These are phyloP conservation scores for Sturmia bella DNA, from an alignment of 2,888 invertebrate genomes.

Conservation along the genomic window DNA sequence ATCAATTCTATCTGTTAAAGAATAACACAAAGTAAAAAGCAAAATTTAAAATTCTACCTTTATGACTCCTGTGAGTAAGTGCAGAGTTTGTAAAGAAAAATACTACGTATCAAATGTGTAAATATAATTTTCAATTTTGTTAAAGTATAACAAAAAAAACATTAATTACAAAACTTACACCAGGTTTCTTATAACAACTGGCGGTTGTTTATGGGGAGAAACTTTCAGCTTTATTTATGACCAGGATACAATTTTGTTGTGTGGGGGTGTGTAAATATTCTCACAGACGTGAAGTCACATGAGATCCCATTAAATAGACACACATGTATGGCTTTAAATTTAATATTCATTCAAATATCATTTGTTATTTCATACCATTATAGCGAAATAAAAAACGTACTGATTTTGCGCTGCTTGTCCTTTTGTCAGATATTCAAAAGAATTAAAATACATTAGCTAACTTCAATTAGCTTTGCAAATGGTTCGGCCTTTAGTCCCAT, in stretches of 20 bases:
- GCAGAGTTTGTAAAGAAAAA: too few relatives aligned
- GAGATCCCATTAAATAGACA: constrained; percentile 50
- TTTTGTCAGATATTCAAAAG: background rate
- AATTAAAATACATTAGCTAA: constrained; percentile 4
- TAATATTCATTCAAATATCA: constrained; percentile 53
- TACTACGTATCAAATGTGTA: too few relatives aligned
- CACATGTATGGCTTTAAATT: constrained; percentile 58
- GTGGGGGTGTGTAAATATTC: background rate
- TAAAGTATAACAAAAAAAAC: background rate
- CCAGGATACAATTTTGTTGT: constrained; percentile 22
- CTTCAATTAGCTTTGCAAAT: too few relatives aligned
- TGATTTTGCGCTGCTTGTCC: constrained; percentile 1
- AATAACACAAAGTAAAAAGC: background rate
- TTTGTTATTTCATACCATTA: constrained; percentile 44
- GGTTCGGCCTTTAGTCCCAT: too few relatives aligned
- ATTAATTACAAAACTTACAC: constrained; percentile 23
- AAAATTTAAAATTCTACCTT: too few relatives aligned
- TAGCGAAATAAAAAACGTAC: constrained; percentile 12
- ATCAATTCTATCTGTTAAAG: background rate
- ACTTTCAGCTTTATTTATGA: constrained; percentile 10
- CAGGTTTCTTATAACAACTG: constrained; percentile 31
- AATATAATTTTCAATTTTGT: background rate
- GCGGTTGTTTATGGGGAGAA: constrained; percentile 6
- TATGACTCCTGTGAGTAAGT: too few relatives aligned
- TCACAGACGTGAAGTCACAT: constrained; percentile 21